A percentile compares a stretch with the other conserved stretches of the same genome.
Evolutionary conservation across 2,797 vertebrate genomes (phyloP).

Genomic region (Siniperca undulata): DNA sequence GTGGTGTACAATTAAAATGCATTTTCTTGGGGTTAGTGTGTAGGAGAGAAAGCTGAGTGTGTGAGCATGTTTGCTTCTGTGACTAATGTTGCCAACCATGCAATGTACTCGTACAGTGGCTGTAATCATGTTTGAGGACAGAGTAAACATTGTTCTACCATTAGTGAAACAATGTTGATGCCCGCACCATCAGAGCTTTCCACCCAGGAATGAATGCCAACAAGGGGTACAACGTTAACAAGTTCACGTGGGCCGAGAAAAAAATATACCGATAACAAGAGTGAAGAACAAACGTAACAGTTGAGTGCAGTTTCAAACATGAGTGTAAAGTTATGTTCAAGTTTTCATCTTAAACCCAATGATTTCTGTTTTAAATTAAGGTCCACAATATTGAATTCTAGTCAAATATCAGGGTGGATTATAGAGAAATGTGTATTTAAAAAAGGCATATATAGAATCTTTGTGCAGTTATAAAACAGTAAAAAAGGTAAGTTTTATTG

Average conservation of each 20-base stretch:
- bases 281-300: not conserved
- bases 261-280: slow-evolving; percentile 1
- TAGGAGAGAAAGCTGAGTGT: slow-evolving; percentile 24
- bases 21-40: slow-evolving; percentile 10
- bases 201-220: slow-evolving; percentile 28
- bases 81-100: slow-evolving; percentile 27
- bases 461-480: not conserved
- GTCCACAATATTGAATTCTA: not conserved
- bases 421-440: not conserved
- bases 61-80: slow-evolving; percentile 35
- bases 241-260: not conserved
- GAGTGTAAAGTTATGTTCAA: not conserved
- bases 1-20: slow-evolving; percentile 6
- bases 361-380: not conserved
- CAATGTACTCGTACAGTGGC: slow-evolving; percentile 32
- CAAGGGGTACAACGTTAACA: slow-evolving; percentile 39
- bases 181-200: slow-evolving; percentile 42
- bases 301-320: not conserved
- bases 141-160: slow-evolving; percentile 52
- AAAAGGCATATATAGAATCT: not conserved
- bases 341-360: not conserved
- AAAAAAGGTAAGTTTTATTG: not conserved
- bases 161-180: slow-evolving; percentile 31
- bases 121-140: slow-evolving; percentile 40
- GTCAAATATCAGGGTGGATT: not conserved